These are phyloP conservation scores for Lagodon rhomboides DNA, from an alignment of 2,797 vertebrate species.

Conservation along the genomic window DNA sequence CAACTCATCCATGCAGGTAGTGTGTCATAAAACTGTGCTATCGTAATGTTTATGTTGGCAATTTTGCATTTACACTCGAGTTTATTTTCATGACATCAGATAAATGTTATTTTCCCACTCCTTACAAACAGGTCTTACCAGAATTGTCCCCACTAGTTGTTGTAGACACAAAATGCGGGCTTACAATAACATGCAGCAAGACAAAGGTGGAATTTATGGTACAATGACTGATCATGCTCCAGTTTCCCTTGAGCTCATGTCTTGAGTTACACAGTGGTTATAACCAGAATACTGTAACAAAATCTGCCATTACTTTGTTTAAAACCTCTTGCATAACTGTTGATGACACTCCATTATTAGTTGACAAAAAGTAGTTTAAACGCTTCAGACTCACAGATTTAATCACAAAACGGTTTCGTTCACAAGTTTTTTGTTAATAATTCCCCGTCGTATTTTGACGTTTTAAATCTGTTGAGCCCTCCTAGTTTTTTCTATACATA, in stretches of 20 bases:
- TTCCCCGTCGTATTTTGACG: too few species aligned
- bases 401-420: not conserved
- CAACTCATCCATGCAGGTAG: not conserved
- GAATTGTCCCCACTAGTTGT: not conserved
- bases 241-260: constrained; percentile 2
- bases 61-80: not conserved
- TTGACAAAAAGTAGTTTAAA: not conserved
- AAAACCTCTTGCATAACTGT: not conserved
- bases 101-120: not conserved
- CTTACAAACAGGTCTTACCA: constrained; percentile 24
- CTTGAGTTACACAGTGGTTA: constrained; percentile 24
- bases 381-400: not conserved
- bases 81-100: fast-evolving
- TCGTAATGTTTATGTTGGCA: not conserved
- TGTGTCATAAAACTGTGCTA: not conserved
- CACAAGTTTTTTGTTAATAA: not conserved
- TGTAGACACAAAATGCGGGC: constrained; percentile 12
- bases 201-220: constrained; percentile 18
- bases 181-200: not conserved
- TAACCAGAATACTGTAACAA: constrained; percentile 16
- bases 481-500: not conserved
- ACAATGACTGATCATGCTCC: not conserved
- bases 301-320: not conserved
- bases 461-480: too few species aligned
- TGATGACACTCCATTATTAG: not conserved